phyloP scores from a whole-genome alignment of 2,888 invertebrate genomes.

The Oxyteleia sp. region DNA sequence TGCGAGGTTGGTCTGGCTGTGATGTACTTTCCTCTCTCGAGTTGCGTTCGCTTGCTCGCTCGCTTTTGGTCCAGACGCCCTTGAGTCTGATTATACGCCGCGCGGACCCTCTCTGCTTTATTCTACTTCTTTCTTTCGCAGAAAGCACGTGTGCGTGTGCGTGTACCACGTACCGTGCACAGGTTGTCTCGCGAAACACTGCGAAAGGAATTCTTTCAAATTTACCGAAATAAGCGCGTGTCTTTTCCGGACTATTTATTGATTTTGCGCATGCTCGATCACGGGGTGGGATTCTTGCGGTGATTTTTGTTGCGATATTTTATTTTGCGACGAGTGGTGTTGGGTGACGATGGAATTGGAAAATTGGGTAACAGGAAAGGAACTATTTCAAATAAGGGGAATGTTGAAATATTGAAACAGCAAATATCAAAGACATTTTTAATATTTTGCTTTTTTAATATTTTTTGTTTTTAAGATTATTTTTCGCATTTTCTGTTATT shows the following conservation, averaged over 20 bases:
- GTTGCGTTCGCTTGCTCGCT: conserved; percentile 70
- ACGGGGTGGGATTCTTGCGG: no score
- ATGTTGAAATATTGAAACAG: no score
- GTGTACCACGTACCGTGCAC: conserved; percentile 31
- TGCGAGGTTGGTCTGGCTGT: conserved; percentile 72
- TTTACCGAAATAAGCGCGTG: conserved; percentile 14
- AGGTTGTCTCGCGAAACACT: conserved; percentile 30
- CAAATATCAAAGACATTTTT: no score
- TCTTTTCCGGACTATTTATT: background rate
- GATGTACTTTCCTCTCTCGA: conserved; percentile 80
- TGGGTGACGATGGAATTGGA: no score
- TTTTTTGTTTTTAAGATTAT: no score
- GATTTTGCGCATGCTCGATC: no score
- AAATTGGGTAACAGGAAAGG: no score
- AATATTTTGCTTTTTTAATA: no score
- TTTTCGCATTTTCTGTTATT: no score
- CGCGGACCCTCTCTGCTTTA: conserved; percentile 70
- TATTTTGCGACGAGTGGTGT: no score
- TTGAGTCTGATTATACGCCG: conserved; percentile 85
- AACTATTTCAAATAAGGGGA: no score
- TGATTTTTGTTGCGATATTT: no score
- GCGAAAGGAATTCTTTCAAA: conserved; percentile 57
- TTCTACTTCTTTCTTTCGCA: conserved; percentile 57
- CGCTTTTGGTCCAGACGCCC: conserved; percentile 83
- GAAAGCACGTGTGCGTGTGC: conserved; percentile 55